Percentiles rank a stretch among this genome's conserved stretches.
phyloP scores from a whole-genome alignment of 2,888 invertebrate species.

The Cantharis rufa region DNA sequence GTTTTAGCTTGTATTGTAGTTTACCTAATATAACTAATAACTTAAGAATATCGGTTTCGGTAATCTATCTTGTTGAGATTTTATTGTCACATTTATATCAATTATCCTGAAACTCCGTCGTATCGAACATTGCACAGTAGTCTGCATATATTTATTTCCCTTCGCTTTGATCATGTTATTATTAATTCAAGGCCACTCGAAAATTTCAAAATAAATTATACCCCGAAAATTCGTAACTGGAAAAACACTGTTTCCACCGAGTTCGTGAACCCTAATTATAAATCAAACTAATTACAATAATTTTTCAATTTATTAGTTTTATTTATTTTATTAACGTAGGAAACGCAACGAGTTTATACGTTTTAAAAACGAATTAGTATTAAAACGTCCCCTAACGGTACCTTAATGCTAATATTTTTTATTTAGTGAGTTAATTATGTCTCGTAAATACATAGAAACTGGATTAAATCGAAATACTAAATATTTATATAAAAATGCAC shows the following conservation, averaged over 20 bases:
- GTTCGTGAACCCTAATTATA: not conserved
- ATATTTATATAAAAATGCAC: not conserved
- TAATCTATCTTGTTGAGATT: not conserved
- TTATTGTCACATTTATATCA: not conserved
- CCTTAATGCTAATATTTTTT: not conserved
- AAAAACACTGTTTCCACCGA: not conserved
- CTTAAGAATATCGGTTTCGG: not conserved
- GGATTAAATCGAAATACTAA: not conserved
- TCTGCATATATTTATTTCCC: not conserved
- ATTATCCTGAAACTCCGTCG: not conserved
- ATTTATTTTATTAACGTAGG: not conserved
- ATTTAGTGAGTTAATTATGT: not conserved
- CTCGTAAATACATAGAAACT: not conserved
- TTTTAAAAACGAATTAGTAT: not conserved
- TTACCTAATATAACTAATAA: not conserved
- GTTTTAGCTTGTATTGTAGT: not conserved
- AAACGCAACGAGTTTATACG: not conserved
- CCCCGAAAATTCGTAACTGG: not conserved
- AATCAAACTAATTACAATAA: not conserved
- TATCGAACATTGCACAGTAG: not conserved
- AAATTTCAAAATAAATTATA: not conserved
- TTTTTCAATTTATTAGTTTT: not conserved
- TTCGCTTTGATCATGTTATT: not conserved
- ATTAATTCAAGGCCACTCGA: not conserved
- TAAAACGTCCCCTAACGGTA: not conserved